Percentiles rank a stretch among this genome's conserved stretches.
Conservation (phyloP, 2,113 vertebrate genomes). For the Dendropsophus ebraccatus region DNA sequence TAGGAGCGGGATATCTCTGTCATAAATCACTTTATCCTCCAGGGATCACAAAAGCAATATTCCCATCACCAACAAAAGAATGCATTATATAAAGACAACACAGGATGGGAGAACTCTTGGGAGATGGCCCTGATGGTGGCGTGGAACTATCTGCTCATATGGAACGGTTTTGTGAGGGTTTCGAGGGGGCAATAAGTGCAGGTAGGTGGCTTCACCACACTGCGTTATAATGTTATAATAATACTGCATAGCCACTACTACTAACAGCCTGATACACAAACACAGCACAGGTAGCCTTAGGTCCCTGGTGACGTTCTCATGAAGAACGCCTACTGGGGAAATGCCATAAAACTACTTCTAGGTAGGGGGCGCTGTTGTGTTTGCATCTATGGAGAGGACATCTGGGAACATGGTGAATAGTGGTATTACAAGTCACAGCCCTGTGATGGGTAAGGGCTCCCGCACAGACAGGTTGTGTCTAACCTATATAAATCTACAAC, state of each 20-base stretch:
- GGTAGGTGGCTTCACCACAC: neutral
- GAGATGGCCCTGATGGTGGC: neutral
- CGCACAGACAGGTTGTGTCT: too few relatives aligned
- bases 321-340: neutral
- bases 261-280: neutral
- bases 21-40: slow-evolving; percentile 40
- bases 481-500: too few relatives aligned
- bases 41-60: slow-evolving; percentile 41
- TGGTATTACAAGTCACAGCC: neutral
- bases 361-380: neutral
- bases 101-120: slow-evolving; percentile 26
- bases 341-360: neutral
- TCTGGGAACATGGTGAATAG: neutral
- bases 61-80: slow-evolving; percentile 54
- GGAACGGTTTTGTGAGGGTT: slow-evolving; percentile 1
- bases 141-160: too few relatives aligned
- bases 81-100: slow-evolving; percentile 46
- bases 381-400: neutral
- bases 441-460: too few relatives aligned
- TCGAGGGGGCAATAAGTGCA: neutral
- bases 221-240: neutral
- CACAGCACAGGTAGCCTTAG: neutral
- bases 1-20: slow-evolving; percentile 9
- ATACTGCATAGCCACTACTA: neutral
- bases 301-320: neutral